A percentile compares a stretch with the other conserved stretches of the same genome.
These are phyloP conservation scores for Poeciliopsis gracilis DNA, from an alignment of 2,797 vertebrate species.

Conservation along the genomic window DNA sequence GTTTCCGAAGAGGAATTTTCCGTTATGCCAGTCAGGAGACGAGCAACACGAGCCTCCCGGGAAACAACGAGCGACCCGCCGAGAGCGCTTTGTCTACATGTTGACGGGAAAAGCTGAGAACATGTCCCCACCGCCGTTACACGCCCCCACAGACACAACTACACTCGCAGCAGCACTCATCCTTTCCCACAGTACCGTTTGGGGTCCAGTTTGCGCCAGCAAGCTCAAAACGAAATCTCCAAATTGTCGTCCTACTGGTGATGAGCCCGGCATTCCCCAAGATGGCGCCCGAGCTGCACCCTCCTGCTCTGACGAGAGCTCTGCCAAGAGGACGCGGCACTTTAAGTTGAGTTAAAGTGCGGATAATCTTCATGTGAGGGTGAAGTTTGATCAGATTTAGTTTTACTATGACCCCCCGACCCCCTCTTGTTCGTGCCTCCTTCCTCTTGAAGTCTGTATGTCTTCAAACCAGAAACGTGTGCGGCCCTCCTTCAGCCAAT, in stretches of 20 bases:
- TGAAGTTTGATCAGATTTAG: not conserved
- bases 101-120: not conserved
- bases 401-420: not conserved
- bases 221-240: not conserved
- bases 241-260: conserved; percentile 5
- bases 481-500: not conserved
- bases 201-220: not conserved
- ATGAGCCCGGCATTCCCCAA: conserved; percentile 25
- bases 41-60: not conserved
- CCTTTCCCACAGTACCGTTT: not conserved
- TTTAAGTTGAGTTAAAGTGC: not conserved
- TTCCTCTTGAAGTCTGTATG: not conserved
- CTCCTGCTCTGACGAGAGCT: conserved; percentile 1
- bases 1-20: not conserved
- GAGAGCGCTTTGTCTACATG: not conserved
- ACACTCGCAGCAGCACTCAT: not conserved
- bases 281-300: conserved; percentile 48
- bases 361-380: not conserved
- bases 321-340: not conserved
- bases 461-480: not conserved
- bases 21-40: not conserved
- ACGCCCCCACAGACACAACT: not conserved
- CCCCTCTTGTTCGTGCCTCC: not conserved
- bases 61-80: not conserved
- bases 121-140: too few relatives aligned